Percentiles rank a stretch among this genome's conserved stretches.
Evolutionary conservation across 2,888 invertebrate species (phyloP).

Genomic region (Mystacides longicornis): DNA sequence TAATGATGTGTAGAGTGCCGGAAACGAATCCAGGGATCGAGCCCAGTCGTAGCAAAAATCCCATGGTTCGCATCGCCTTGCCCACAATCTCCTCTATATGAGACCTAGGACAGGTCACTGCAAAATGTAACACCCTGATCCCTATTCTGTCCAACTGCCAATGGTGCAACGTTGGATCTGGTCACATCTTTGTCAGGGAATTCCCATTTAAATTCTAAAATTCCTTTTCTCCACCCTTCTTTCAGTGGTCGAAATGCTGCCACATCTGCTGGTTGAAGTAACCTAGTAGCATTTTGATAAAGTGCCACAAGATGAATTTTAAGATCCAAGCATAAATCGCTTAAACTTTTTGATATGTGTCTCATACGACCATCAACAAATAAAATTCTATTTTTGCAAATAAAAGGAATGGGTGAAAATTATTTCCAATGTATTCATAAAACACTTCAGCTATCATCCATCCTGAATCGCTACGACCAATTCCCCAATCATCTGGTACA

Average conservation of each 20-base stretch:
- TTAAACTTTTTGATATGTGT: neutral
- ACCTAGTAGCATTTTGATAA: neutral
- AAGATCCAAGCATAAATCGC: conserved; percentile 3
- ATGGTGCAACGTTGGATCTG: conserved; percentile 3
- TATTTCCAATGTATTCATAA: conserved; percentile 4
- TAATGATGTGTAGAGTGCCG: too few relatives aligned
- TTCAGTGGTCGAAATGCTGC: conserved; percentile 5
- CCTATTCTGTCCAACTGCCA: too few relatives aligned
- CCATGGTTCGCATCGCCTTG: too few relatives aligned
- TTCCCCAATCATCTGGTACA: conserved; percentile 6
- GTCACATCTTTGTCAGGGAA: conserved; percentile 4
- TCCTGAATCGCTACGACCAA: conserved; percentile 5
- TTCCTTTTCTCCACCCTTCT: conserved; percentile 3
- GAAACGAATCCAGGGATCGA: too few relatives aligned
- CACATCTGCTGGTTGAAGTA: conserved; percentile 4
- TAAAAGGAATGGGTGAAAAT: conserved; percentile 3
- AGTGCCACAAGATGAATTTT: conserved; percentile 1
- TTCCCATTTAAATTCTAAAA: conserved; percentile 2
- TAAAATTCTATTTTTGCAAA: neutral
- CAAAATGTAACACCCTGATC: too few relatives aligned
- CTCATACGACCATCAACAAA: conserved; percentile 3
- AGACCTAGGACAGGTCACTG: too few relatives aligned
- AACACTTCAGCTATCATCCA: conserved; percentile 4
- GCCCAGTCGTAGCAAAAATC: too few relatives aligned
- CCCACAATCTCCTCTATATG: too few relatives aligned